Base-by-base conservation (phyloP, 1,140 invertebrate genomes). In the Brachionus rubens region DNA sequence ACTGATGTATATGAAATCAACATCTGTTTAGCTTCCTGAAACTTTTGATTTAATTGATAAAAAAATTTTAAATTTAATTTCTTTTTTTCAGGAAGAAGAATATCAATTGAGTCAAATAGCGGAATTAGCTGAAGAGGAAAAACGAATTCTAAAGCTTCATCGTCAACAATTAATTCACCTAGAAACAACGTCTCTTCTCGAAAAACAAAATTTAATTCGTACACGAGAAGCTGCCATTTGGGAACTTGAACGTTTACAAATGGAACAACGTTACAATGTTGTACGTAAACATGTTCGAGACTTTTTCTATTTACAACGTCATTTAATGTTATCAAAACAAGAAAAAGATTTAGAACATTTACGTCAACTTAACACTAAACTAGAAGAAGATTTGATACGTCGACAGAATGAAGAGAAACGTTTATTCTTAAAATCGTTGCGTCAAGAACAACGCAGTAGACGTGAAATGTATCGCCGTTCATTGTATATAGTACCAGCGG, bases 271-370 rank as follows among this genome's bases (percentile, higher is more conserved):
- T 4, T 72, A 54, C 46, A 72, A 72, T 72, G 68, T 72, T 19
- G 68, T 72, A 12, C 68, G 68, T 5, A 72, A 72, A 14, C 68
- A 72, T 72, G 68, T 72, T 0, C 19, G 68, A 21, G 68, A 72
- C 26, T 72, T 72, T 72, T 72, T 72, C 14, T 72, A 72, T 41
- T 30, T 72, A 14, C 68, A 72, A 40, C 68, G 68, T 19, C 68
- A 72, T 28, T 54, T 72, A 19, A 72, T 72, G 68, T 36, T 72
- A 7, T 72, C 68, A 0, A 72, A 72, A 28, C 68, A 72, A 40
- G 68, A 72, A 54, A 72, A 72, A 72, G 68, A 72, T 28, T 41
- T 72, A 14, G 68, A 72, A 33, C 68, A 72, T 40, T 72, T 72
- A 33, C 43, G 68, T 10, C 68, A 72, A 21, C 30, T 72, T 12